Base-by-base conservation (phyloP, 2,113 vertebrate species). In the Serinus canaria region DNA sequence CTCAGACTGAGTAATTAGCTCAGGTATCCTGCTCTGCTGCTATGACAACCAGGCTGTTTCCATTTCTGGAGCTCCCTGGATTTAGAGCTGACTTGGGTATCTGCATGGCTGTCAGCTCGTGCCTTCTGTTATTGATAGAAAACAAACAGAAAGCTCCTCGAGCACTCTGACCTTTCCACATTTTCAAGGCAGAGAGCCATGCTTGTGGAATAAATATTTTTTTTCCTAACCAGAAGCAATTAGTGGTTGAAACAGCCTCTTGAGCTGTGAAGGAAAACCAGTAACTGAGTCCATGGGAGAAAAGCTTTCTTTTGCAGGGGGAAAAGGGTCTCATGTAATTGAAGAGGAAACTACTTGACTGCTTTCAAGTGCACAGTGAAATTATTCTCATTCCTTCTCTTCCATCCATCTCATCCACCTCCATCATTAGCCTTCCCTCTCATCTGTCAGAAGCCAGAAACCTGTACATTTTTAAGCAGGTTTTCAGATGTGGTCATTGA, bases 21-120 rank as follows among this genome's bases (percentile, higher is more conserved):
- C 95, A 96, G 96, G 96, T 96, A 91, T 82, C 92, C 53, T 75
- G 66, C 92, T 93, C 78, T 2, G 92, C 95, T 96, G 82, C 95
- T 89, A 95, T 95, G 96, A 82, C 96, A 95, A 95, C 96, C 87
- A 53, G 92, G 82, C 95, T 93, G 74, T 64, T 96, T 91, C 90
- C 87, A 60, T 92, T 89, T 82, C 82, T 91, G 90, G 77, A 89
- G 80, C 68, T 90, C 28, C 13, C 1, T 69, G 80, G 67, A 74
- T 91, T 81, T 92, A 39, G 52, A 94, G 52, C 81, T 89, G 90
- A 62, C 41, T 75, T 63, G 81, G 10, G 44, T 62, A 49, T 95
- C 81, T 72, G 60, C 62, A 13, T 44, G 70, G 35, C 81, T 96
- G 84, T 75, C 87, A 90, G 74, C 82, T 68, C 18, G 4, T 87